Evolutionary conservation across 2,888 invertebrate genomes (phyloP).

Genomic region (Cheilosia vulpina): DNA sequence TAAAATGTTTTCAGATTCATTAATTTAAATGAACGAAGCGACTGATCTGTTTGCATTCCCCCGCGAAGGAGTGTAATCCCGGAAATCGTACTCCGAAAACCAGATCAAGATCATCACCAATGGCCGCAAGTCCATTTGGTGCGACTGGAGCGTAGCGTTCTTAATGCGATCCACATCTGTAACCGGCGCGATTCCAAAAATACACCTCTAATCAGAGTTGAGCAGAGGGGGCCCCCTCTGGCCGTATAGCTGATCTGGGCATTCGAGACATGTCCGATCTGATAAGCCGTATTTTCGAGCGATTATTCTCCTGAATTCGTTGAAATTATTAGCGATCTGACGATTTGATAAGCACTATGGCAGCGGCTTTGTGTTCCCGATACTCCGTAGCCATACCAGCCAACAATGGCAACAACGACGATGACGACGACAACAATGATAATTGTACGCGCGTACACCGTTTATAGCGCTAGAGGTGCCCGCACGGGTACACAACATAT

Average conservation of each 20-base stretch:
- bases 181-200: constrained; percentile 34
- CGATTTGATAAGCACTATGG: constrained; percentile 61
- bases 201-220: constrained; percentile 34
- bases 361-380: constrained; percentile 60
- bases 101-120: constrained; percentile 40
- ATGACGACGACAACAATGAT: constrained; percentile 55
- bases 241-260: not conserved
- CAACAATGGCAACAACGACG: constrained; percentile 7
- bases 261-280: constrained; percentile 70
- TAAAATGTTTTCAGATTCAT: constrained; percentile 78
- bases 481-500: constrained; percentile 67
- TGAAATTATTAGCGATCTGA: constrained; percentile 75
- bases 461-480: constrained; percentile 68
- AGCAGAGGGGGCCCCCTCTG: constrained; percentile 12
- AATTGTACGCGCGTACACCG: constrained; percentile 68
- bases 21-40: constrained; percentile 77
- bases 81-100: constrained; percentile 40
- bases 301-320: constrained; percentile 75
- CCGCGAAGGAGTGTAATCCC: constrained; percentile 33
- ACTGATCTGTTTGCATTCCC: constrained; percentile 54
- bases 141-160: constrained; percentile 7
- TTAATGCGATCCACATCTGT: constrained; percentile 20
- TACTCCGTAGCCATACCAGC: constrained; percentile 5
- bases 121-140: constrained; percentile 5
- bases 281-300: constrained; percentile 69